phyloP scores from a whole-genome alignment of 2,113 vertebrate genomes.

The Columbina picui region DNA sequence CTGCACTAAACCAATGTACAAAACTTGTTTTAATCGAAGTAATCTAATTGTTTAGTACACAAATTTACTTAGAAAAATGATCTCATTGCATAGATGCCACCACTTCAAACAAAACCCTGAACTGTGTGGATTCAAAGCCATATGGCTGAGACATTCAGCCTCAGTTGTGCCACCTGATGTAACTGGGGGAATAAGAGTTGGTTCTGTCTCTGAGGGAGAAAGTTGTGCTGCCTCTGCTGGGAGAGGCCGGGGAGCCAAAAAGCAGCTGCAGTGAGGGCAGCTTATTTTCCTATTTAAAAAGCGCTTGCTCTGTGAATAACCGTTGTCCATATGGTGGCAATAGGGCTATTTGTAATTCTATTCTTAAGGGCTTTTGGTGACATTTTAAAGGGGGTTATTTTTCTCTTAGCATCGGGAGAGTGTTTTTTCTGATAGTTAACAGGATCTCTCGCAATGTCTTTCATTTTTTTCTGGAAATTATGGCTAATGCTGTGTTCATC shows the following conservation, averaged over 20 bases:
- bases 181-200: not conserved
- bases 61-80: not conserved
- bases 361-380: not conserved
- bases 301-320: not conserved
- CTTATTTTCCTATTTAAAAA: not conserved
- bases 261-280: not conserved
- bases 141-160: not conserved
- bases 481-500: slow-evolving; percentile 55
- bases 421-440: not conserved
- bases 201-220: not conserved
- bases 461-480: slow-evolving; percentile 34
- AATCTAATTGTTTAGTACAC: not conserved
- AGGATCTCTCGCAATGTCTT: not conserved
- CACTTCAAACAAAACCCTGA: not conserved
- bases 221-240: not conserved
- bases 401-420: not conserved
- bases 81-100: not conserved
- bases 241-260: not conserved
- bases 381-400: not conserved
- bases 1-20: not conserved
- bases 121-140: not conserved
- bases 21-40: not conserved
- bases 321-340: not conserved
- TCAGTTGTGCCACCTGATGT: not conserved
- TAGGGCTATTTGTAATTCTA: not conserved